Evolutionary conservation across 2,797 vertebrate species (phyloP), one percentile per base, ranked within the genome.

Genomic region (Psittacula derbiana): DNA sequence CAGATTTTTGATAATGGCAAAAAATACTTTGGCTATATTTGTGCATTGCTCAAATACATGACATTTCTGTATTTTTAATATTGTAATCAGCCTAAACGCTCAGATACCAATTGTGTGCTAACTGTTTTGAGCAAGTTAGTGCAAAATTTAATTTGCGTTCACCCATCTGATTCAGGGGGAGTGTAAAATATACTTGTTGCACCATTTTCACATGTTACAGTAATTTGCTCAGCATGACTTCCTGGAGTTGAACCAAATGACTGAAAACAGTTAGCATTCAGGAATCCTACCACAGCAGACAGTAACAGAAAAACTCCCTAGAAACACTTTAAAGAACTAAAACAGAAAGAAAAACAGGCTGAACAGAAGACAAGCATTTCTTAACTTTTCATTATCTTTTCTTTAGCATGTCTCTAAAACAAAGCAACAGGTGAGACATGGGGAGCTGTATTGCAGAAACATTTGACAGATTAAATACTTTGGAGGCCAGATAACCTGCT

Each of bases 81-180:
- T 8, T 67, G 24, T 11, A 40, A 13, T 94, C 38, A 71, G 20
- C 30, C 16, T 80, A 64, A 72, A 84, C 14, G 14, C 61, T 94
- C 73, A 84, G 86, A 90, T 85, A 72, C 4, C n/a, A 76, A 49
- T 87, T 70, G 52, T 88, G 18, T 74, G 36, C 36, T 91, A 58
- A 49, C 21, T 92, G 50, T 60, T 86, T 62, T 46, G 44, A 65
- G 78, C 69, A 93, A 85, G 36, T 92, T 92, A 89, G 44, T 67
- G 40, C 62, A 93, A 96, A 92, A 95, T 80, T 57, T 85, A 85
- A 96, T 93, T 95, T 95, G 46, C 83, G 47, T 36, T 87, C 6
- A 15, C 38, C n/a, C 58, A 38, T 91, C 61, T 46, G 52, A 72
- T 93, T 91, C 86, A 88, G 83, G 19, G n/a, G 47, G 73, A 96